Conservation (phyloP, 1,140 invertebrate species). For the Trichonephila clavata region DNA sequence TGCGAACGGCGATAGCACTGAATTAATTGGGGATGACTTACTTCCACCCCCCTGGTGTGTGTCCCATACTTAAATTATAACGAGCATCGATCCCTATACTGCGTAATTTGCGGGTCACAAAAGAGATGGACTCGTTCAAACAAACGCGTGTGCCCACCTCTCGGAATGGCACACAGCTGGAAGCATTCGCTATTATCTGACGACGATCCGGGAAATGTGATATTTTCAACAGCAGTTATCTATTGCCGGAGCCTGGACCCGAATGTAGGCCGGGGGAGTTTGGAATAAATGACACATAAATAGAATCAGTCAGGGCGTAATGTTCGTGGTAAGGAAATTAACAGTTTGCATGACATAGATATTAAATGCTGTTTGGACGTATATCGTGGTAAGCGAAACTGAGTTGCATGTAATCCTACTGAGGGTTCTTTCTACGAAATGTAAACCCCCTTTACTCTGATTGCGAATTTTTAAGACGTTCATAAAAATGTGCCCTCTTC, state of each 20-base stretch:
- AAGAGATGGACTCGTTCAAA: slow-evolving; percentile 16
- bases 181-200: slow-evolving; percentile 16
- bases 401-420: no score
- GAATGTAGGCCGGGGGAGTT: neutral
- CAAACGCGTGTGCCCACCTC: neutral
- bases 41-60: neutral
- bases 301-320: no score
- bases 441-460: no score
- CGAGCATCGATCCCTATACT: neutral
- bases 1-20: slow-evolving; percentile 42
- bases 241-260: no score
- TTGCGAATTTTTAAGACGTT: no score
- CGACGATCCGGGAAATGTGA: neutral
- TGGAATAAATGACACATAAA: neutral
- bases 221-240: neutral
- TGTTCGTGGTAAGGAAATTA: no score
- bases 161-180: slow-evolving; percentile 9
- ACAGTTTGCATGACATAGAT: no score
- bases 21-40: slow-evolving; percentile 68
- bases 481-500: no score
- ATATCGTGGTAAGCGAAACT: no score
- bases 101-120: slow-evolving; percentile 24
- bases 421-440: no score
- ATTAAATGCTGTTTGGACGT: no score
- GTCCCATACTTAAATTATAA: slow-evolving; percentile 35